Percentiles rank a stretch among this genome's conserved stretches.
phyloP scores from a whole-genome alignment of 1,140 invertebrate genomes.

The Heliconius himera region DNA sequence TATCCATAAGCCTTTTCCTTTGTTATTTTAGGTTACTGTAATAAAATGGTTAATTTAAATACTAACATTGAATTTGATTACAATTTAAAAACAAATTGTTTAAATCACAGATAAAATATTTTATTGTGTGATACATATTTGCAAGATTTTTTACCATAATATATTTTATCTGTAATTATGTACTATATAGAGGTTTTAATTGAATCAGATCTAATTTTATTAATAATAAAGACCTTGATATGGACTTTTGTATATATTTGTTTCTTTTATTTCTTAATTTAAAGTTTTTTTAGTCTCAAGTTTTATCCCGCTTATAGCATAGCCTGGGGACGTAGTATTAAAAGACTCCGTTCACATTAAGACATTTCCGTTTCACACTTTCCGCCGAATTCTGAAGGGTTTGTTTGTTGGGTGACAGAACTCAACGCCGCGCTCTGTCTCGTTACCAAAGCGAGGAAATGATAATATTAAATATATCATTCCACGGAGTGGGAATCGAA shows the following conservation, averaged over 20 bases:
- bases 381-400: no score
- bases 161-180: constrained; percentile 1
- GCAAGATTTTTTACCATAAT: not conserved
- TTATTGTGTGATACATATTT: not conserved
- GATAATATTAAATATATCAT: no score
- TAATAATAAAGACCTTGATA: not conserved
- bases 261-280: not conserved
- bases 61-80: not conserved
- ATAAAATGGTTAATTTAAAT: not conserved
- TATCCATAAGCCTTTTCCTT: not conserved
- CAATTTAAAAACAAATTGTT: not conserved
- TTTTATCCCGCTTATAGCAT: no score
- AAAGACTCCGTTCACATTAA: no score
- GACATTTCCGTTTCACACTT: no score
- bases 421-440: no score
- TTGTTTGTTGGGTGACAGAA: no score
- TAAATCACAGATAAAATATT: not conserved
- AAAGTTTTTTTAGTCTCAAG: no score
- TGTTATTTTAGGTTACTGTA: not conserved
- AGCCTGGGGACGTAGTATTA: no score
- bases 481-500: no score
- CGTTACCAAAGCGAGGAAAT: no score
- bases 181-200: not conserved
- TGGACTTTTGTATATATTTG: not conserved
- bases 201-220: constrained; percentile 5